These are phyloP conservation scores for Synanthedon formicaeformis DNA, from an alignment of 2,888 invertebrate species.

Conservation along the genomic window DNA sequence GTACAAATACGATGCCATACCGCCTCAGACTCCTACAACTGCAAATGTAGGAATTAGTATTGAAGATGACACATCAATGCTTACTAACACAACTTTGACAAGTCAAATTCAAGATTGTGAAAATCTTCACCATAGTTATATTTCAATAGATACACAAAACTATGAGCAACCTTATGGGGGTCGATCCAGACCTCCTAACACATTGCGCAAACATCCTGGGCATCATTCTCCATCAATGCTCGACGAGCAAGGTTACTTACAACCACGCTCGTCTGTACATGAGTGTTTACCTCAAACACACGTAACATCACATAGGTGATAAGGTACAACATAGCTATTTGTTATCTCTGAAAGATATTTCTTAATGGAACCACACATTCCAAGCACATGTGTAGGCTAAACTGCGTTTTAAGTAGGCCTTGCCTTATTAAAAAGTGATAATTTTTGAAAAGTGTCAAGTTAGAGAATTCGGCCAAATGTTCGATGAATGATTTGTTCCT, in stretches of 20 bases:
- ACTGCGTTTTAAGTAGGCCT: slow-evolving; percentile 46
- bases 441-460: slow-evolving; percentile 27
- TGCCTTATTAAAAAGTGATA: slow-evolving; percentile 55
- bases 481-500: slow-evolving; percentile 40
- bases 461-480: slow-evolving; percentile 41
- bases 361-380: slow-evolving; percentile 65
- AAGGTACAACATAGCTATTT: slow-evolving; percentile 31
- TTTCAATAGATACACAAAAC: slow-evolving; percentile 73
- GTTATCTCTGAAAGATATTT: slow-evolving; percentile 55
- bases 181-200: slow-evolving; percentile 56
- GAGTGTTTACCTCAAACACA: slow-evolving; percentile 66
- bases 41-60: slow-evolving; percentile 64
- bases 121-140: slow-evolving; percentile 76
- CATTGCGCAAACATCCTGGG: slow-evolving; percentile 54
- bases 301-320: slow-evolving; percentile 59
- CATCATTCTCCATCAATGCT: slow-evolving; percentile 59
- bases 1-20: slow-evolving; percentile 76
- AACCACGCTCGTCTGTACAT: slow-evolving; percentile 63
- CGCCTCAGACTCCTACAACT: slow-evolving; percentile 65
- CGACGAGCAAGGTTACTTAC: slow-evolving; percentile 66
- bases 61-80: slow-evolving; percentile 73
- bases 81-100: slow-evolving; percentile 71
- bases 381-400: slow-evolving; percentile 59
- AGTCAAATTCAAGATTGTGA: slow-evolving; percentile 76
- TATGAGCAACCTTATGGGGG: slow-evolving; percentile 64